Base-by-base conservation (phyloP, 2,888 invertebrate genomes). In the Morpho achilles region DNA sequence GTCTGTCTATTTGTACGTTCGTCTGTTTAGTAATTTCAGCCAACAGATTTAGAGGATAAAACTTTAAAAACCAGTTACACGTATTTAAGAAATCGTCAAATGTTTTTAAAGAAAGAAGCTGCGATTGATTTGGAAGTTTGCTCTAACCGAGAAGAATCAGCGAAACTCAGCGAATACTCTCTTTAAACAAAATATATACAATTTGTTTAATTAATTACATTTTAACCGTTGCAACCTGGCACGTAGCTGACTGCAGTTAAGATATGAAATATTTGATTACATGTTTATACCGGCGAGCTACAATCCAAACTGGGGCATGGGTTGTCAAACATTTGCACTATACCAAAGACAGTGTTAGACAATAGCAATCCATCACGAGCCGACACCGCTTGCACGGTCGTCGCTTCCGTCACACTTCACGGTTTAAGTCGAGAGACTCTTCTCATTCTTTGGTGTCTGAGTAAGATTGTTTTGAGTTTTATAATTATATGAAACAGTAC, bases 341-440 rank as follows among this genome's bases (percentile, higher is more conserved):
- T 22, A 56, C 43, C 44, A 9, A 50, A 23, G 49, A 61, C 45
- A 54, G 39, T 32, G 51, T 48, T n/a, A 44, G 47, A 60, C 49
- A 50, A 55, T 47, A 50, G 57, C 7, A 49, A 60, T 57, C 54
- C 49, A 55, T 50, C 55, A 57, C 9, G 7, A 2, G 22, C 41
- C 44, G 7, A 23, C 49, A 44, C 48, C 41, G 59, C 48, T 62
- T 48, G 39, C 10, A 51, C 42, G 56, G 56, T 49, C 48, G 41
- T 56, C 60, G 53, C 59, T 58, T 56, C 59, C 51, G 63, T 61
- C 50, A 64, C 55, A 59, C 59, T 63, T 39, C 39, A 56, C 32
- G 62, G 41, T 51, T 56, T 55, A 55, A 63, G 58, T 47, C 50
- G 48, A 39, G 32, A 10, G 9, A 22, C 16, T 10, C 23, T 39